Evolutionary conservation across 2,113 vertebrate genomes (phyloP).

Genomic region (Orthonyx spaldingii): DNA sequence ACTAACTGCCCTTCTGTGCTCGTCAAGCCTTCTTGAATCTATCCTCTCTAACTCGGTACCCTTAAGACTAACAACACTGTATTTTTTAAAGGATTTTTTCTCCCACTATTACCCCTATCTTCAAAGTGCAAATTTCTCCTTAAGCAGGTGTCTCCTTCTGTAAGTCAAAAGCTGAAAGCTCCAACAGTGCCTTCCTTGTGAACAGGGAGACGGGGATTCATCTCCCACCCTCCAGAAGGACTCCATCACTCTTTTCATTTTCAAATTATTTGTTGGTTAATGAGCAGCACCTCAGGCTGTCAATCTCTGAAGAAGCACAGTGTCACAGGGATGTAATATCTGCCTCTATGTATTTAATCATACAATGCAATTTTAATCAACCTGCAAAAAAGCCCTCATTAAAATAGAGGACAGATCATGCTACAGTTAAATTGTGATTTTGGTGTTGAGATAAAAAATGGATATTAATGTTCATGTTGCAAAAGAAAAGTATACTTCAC

Average conservation of each 20-base stretch:
- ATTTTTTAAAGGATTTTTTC: background rate
- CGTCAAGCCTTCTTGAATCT: background rate
- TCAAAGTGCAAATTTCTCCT: slow-evolving; percentile 15
- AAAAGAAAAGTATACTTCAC: background rate
- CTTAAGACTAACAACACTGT: background rate
- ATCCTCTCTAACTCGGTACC: background rate
- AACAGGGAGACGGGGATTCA: background rate
- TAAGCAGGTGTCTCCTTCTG: background rate
- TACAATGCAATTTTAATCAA: slow-evolving; percentile 24
- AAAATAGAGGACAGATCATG: background rate
- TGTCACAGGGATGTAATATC: background rate
- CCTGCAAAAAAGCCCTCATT: background rate
- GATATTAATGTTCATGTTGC: background rate
- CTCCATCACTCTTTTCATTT: background rate
- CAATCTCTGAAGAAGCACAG: background rate
- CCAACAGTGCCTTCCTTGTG: background rate
- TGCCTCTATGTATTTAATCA: slow-evolving; percentile 1
- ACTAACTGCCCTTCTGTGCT: background rate
- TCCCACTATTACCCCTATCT: background rate
- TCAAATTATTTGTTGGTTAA: slow-evolving; percentile 31
- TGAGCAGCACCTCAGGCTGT: slow-evolving; percentile 30
- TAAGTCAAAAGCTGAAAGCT: background rate
- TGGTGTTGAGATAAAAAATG: slow-evolving; percentile 20
- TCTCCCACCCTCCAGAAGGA: background rate
- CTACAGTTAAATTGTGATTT: slow-evolving; percentile 10